Evolutionary conservation across 2,797 vertebrate genomes (phyloP), one percentile per base, ranked within the genome.

Genomic region (Loris lydekkerianus): DNA sequence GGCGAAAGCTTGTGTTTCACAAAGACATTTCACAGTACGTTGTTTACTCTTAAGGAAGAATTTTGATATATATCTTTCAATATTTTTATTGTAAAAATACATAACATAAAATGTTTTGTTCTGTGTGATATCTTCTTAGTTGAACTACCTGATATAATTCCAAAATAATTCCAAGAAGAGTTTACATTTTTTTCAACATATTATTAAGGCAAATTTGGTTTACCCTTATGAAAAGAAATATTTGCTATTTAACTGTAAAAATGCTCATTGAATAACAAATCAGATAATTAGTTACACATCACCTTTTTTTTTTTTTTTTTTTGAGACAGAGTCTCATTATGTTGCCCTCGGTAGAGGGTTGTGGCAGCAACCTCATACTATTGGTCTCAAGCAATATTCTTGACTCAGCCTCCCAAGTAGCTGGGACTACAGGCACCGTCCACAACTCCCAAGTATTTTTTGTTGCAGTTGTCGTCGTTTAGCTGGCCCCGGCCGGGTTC

Each of bases 151-250:
- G 61, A 31, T 40, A 53, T 86, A 29, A 92, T 93, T 69, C 29
- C 65, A 94, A 87, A 93, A 43, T 86, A 29, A 92, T 93, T 69
- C n/a, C 65, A 93, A 87, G 91, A 60, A 27, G 58, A 53, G 7
- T 88, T 95, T 96, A 78, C 82, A 9, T 87, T n/a, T 73, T 96
- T 86, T 72, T 82, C n/a, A 93, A 5, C 65, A n/a, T 60, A 34
- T 40, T 21, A 31, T 60, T 58, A 85, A 80, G 67, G 75, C 56
- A 94, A 89, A 85, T 92, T 82, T 94, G 43, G 21, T 46, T 90
- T 77, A 82, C 20, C 31, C 80, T 0, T 82, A 77, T 67, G 56
- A 93, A 94, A 91, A 88, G 20, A 92, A 93, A 69, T 77, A 67
- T 34, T 78, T 89, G 58, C 11, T 73, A 37, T 46, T 86, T 63